Base-by-base conservation (phyloP, 2,797 vertebrate genomes). In the Pogoniulus pusillus region DNA sequence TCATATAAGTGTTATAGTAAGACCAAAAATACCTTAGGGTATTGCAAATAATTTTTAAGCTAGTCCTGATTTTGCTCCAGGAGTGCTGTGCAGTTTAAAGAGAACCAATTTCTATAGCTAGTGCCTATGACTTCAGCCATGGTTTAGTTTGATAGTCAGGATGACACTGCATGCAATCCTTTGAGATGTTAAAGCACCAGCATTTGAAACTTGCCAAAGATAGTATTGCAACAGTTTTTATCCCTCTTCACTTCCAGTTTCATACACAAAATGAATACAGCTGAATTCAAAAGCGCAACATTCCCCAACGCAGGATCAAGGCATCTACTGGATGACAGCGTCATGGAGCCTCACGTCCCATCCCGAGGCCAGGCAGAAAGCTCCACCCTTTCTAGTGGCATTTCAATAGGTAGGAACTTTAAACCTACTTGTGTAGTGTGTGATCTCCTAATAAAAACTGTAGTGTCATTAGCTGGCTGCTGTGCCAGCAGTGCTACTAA, bases 261-360 rank as follows among this genome's bases (percentile, higher is more conserved):
- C 93, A 99, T 99, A 85, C 99, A 99, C 95, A 99, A 99, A 91
- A 99, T 99, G 98, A 99, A 99, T 93, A 99, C 99, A 2, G 97
- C 98, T 8, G 99, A 99, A 80, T 99, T 99, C 89, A 99, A 99
- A 96, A 99, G 99, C 7, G 99, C 99, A 4, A 99, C 99, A 0
- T 99, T 99, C 96, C 99, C 99, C 73, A 99, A 99, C 10, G 99
- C 99, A 4, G 98, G 99, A 19, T 99, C 99, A 30, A 98, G 99
- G 68, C 99, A 99, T 83, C 98, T 99, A 47, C 93, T 99, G 96
- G 99, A 99, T 17, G 99, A 99, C 93, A 99, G 99, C 1, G 99
- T 99, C 88, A 98, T 99, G 98, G 99, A 99, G 96, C 98, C 98
- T 81, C 98, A 99, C 51, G 98, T 98, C 22, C 98, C 99, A 3